phyloP scores from a whole-genome alignment of 2,113 vertebrate genomes.

The Actenoides hombroni region DNA sequence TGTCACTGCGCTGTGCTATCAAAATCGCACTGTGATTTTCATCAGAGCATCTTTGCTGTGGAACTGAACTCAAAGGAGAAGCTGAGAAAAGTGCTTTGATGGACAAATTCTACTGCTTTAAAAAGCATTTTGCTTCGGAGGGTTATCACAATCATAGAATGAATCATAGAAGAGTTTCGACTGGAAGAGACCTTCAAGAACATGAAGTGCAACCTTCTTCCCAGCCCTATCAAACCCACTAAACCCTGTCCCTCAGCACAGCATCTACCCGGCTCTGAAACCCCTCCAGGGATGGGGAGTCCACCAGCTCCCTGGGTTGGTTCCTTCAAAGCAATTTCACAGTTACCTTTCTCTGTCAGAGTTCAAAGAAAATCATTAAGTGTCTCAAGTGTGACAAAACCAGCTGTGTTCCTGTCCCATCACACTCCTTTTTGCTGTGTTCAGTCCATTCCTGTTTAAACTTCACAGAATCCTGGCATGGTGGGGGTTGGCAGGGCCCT shows the following conservation, averaged over 20 bases:
- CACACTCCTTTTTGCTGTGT: background rate
- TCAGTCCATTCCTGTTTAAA: background rate
- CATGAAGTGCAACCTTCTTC: no score
- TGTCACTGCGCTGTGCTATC: background rate
- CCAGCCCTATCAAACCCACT: no score
- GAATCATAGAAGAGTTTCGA: no score
- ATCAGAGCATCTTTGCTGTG: background rate
- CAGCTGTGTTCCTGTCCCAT: background rate
- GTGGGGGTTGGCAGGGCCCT: no score
- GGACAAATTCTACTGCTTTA: background rate
- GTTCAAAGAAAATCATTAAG: background rate
- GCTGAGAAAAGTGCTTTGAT: background rate
- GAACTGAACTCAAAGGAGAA: background rate
- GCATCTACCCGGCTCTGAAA: no score
- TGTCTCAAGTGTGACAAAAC: background rate
- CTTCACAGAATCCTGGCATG: background rate
- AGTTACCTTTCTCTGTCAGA: background rate
- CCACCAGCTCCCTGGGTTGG: no score
- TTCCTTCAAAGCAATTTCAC: background rate
- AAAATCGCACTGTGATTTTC: background rate
- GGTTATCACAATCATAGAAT: background rate
- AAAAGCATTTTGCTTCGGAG: background rate
- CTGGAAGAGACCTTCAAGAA: no score
- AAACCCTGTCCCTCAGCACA: no score
- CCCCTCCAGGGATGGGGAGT: no score